A percentile compares a stretch with the other conserved stretches of the same genome.
Conservation (phyloP, 2,797 vertebrate species). For the Vultur gryphus region DNA sequence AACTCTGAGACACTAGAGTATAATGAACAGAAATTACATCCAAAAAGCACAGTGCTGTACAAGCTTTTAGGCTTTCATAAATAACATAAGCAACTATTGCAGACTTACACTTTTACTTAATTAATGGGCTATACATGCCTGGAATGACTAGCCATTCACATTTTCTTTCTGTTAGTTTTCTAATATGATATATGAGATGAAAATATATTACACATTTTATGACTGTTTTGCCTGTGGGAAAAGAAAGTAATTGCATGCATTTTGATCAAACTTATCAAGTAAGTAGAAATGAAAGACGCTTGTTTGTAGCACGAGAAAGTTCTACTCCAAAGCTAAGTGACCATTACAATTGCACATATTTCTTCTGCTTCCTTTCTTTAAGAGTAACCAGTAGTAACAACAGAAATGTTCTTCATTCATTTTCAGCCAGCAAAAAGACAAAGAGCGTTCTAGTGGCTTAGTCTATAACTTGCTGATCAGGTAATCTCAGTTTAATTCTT, state of each 20-base stretch:
- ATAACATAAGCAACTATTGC: not conserved
- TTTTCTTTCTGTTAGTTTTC: conserved; percentile 4
- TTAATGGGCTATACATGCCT: not conserved
- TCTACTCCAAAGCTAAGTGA: not conserved
- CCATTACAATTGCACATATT: not conserved
- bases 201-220: not conserved
- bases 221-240: not conserved
- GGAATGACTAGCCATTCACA: not conserved
- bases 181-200: not conserved
- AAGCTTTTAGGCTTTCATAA: conserved; percentile 5
- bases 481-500: not conserved
- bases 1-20: not conserved
- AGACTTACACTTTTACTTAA: not conserved
- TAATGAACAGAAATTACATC: not conserved
- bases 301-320: not conserved
- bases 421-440: not conserved
- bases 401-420: not conserved
- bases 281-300: not conserved
- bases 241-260: not conserved
- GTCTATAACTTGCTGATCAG: not conserved
- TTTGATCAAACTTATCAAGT: not conserved
- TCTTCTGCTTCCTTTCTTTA: not conserved
- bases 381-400: not conserved
- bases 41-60: not conserved
- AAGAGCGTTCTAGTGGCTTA: not conserved